Base-by-base conservation (phyloP, 1,140 invertebrate species). In the Tetraneura akinire region DNA sequence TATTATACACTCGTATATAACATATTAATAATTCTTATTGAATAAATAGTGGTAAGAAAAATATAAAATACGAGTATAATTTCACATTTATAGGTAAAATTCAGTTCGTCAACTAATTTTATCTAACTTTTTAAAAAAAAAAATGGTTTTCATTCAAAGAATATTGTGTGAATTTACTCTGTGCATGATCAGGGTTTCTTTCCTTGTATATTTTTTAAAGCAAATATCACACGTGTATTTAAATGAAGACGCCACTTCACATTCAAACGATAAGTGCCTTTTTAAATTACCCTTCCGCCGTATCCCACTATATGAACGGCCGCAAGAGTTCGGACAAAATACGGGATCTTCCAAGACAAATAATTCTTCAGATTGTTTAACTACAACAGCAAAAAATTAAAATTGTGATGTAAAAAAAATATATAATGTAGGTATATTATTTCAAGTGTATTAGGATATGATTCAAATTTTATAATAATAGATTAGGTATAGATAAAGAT, bases 261-360 rank as follows among this genome's bases (percentile, higher is more conserved):
- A 88, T 82, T 88, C 87, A 45, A 89, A 86, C 29, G 86, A 87
- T 81, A 88, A 82, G 83, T 90, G 89, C 3, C 86, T 85, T 78
- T 85, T 86, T 83, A 89, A 86, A 82, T 88, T 88, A 57, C 87
- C 85, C 14, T 87, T 83, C 83, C 81, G 81, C 32, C 81, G 64
- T 57, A 83, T 83, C 37, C 53, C 42, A 32, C 80, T 49, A 18
- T 60, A 37, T 49, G 82, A 84, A 13, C 87, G 86, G 76, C 2
- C 88, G 88, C 29, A 81, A 53, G 29, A 13, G 23, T 64, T 47
- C 18, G 76, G 76, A 57, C 71, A 76, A 76, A 37, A 76, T 32
- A 76, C 49, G 6, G 71, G 51, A 76, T 76, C 51, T 11, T 57
- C 29, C 71, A 76, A 76, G 10, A 42, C 16, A 23, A 6, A 37